Base-by-base conservation (phyloP, 2,113 vertebrate genomes). In the Ornithorhynchus anatinus region DNA sequence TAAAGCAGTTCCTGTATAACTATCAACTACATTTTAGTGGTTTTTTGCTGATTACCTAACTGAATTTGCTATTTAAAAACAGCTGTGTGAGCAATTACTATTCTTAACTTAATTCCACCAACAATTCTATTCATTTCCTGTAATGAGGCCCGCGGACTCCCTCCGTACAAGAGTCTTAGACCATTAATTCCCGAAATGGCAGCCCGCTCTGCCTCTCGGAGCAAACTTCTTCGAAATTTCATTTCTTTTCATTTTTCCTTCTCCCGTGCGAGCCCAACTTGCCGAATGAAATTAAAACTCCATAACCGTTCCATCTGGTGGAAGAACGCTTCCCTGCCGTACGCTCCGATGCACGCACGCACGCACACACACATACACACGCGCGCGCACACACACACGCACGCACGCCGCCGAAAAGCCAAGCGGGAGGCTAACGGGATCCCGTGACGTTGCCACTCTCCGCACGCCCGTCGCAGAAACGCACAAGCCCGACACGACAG, bases 1-100 rank as follows among this genome's bases (percentile, higher is more conserved):
- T 61, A 89, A 75, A 72, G 72, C 37, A 64, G 70, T 63, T 88
- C 72, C 84, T 78, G 47, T 25, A 16, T 53, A 84, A 78, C 71
- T 75, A 82, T 44, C 64, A 84, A 80, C 51, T 69, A 74, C 42
- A 37, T 57, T 88, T 83, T 54, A 75, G 40, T 81, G 77, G 64
- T 84, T 82, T 89, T 89, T 89, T 83, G 84, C 82, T 92, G 82
- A 93, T 92, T 90, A 82, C 61, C 86, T 90, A 86, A 86, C 78
- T 86, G 69, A 89, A 93, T 90, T 82, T 89, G 63, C 81, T 83
- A 74, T 57, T 80, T 72, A 79, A 87, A 82, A 83, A 82, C 75
- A 82, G 81, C 86, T 84, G 73, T 76, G 76, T 87, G 65, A 37
- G 62, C 78, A 90, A 87, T 82, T 88, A 75, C 75, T 87, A 87